These are phyloP conservation scores for Melopsittacus undulatus DNA, from an alignment of 2,797 vertebrate genomes.

Conservation along the genomic window DNA sequence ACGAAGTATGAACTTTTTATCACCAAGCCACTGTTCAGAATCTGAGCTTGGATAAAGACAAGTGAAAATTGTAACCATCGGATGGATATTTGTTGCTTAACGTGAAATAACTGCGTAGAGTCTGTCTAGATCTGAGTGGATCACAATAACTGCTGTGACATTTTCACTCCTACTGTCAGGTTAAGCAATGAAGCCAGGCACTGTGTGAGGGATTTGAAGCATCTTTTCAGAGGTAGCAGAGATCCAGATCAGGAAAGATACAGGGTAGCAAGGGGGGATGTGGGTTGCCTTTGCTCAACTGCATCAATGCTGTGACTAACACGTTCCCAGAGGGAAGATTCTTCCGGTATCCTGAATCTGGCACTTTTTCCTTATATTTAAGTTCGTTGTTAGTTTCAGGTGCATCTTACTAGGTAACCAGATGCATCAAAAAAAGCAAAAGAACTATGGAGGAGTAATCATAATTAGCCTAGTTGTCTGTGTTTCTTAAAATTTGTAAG, in stretches of 20 bases:
- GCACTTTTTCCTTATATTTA: conserved; percentile 54
- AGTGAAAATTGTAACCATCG: not conserved
- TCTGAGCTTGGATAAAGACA: not conserved
- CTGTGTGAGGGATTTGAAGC: not conserved
- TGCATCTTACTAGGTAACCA: conserved; percentile 51
- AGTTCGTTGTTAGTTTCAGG: conserved; percentile 59
- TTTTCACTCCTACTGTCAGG: conserved; percentile 28
- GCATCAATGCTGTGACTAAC: not conserved
- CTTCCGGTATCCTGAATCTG: conserved; percentile 40
- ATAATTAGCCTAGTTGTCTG: conserved; percentile 29
- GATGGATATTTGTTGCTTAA: conserved; percentile 6
- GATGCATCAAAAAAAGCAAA: conserved; percentile 46
- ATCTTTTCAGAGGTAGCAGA: conserved; percentile 2
- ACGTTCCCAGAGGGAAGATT: not conserved
- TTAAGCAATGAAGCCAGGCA: not conserved
- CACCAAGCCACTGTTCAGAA: not conserved
- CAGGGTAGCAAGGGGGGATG: not conserved
- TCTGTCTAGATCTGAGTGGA: not conserved
- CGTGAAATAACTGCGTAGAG: not conserved
- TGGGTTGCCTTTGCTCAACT: conserved; percentile 5
- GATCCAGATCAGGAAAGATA: not conserved
- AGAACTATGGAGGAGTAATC: conserved; percentile 36
- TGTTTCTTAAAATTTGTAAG: not conserved
- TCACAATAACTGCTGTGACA: not conserved
- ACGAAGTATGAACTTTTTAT: not conserved